Percentiles rank a stretch among this genome's conserved stretches.
Conservation (phyloP, 2,113 vertebrate genomes). For the Vulpes vulpes region DNA sequence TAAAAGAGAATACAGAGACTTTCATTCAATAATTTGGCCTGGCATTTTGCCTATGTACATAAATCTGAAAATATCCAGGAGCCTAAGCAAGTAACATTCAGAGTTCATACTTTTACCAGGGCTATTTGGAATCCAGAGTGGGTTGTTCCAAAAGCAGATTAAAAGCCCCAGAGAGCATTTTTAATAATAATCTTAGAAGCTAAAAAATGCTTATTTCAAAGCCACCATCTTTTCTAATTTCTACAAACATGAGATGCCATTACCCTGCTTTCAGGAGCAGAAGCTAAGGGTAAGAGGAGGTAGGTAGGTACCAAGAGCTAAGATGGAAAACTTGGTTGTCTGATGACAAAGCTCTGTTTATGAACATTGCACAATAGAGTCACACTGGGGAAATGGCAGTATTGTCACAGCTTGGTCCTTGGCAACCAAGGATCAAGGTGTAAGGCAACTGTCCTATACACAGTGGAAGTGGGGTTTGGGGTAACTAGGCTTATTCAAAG, state of each 20-base stretch:
- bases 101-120: neutral
- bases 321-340: neutral
- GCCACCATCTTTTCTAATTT: neutral
- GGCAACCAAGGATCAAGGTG: neutral
- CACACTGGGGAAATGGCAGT: neutral
- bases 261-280: constrained; percentile 7
- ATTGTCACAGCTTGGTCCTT: neutral
- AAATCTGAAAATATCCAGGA: neutral
- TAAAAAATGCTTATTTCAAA: constrained; percentile 31
- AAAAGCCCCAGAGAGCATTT: constrained; percentile 14
- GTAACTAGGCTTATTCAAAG: neutral
- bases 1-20: neutral
- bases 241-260: neutral
- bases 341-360: neutral
- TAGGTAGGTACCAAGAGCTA: neutral
- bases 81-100: neutral
- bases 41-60: neutral
- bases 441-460: neutral
- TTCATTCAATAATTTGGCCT: neutral
- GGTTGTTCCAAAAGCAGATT: constrained; percentile 40
- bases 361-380: neutral
- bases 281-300: neutral
- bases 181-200: constrained; percentile 40
- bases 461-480: neutral
- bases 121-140: neutral